Evolutionary conservation across 2,888 invertebrate genomes (phyloP).

Genomic region (Phengaris alcon): DNA sequence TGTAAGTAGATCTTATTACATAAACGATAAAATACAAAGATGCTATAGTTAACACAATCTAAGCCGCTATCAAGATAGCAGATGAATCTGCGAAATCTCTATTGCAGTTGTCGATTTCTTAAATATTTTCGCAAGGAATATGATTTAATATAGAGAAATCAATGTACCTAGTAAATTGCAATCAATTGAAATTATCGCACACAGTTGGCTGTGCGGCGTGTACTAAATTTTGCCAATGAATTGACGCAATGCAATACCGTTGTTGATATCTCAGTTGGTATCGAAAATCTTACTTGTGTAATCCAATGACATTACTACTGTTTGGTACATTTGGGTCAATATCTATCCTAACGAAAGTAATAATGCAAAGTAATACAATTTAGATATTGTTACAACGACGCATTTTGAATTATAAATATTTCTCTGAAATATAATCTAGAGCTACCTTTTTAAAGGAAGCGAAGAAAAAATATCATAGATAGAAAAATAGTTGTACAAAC

Average conservation of each 20-base stretch:
- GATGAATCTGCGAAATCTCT: constrained; percentile 32
- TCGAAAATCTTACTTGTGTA: constrained; percentile 42
- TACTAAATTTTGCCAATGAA: constrained; percentile 58
- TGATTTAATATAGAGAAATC: constrained; percentile 47
- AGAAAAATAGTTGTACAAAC: not conserved
- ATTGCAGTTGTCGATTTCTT: constrained; percentile 40
- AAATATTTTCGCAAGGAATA: constrained; percentile 46
- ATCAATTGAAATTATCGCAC: constrained; percentile 44
- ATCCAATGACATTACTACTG: constrained; percentile 30
- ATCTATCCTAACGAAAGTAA: not conserved
- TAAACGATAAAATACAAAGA: constrained; percentile 6
- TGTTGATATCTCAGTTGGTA: constrained; percentile 53
- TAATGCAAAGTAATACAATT: not conserved
- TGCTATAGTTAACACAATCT: not conserved
- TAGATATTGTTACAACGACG: not conserved
- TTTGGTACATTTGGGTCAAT: constrained; percentile 17
- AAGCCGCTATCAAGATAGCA: not conserved
- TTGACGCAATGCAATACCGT: constrained; percentile 56
- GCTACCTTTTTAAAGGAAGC: not conserved
- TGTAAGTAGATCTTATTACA: not conserved
- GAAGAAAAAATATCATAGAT: not conserved
- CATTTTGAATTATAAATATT: not conserved
- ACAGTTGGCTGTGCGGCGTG: constrained; percentile 46
- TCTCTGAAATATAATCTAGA: not conserved
- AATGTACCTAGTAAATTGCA: constrained; percentile 41